These are phyloP conservation scores for Drosophila ironensis DNA, from an alignment of 1,140 invertebrate genomes.

Conservation along the genomic window DNA sequence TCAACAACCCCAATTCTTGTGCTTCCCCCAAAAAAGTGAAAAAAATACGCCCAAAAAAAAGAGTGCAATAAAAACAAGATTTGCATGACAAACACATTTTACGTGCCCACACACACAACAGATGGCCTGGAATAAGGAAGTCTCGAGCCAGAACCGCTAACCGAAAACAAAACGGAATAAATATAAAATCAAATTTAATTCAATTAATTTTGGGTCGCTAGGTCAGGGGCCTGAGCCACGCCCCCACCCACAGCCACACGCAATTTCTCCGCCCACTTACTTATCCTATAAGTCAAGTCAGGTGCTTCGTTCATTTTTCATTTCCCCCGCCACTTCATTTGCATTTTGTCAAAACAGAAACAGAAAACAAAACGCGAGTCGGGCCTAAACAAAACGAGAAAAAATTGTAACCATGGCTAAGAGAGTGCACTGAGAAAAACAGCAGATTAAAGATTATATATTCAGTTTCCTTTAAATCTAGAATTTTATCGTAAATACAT, in stretches of 20 bases:
- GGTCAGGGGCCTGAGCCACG: slow-evolving; percentile 34
- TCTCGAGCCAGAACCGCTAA: slow-evolving; percentile 26
- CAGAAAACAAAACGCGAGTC: slow-evolving; percentile 32
- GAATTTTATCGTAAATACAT: too few species aligned
- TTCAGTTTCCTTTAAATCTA: neutral
- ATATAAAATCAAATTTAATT: slow-evolving; percentile 65
- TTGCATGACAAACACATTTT: slow-evolving; percentile 48
- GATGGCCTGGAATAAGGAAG: slow-evolving; percentile 23
- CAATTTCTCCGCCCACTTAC: neutral
- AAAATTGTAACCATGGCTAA: slow-evolving; percentile 13
- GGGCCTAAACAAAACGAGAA: slow-evolving; percentile 36
- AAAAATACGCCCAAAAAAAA: slow-evolving; percentile 11
- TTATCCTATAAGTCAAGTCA: slow-evolving; percentile 37
- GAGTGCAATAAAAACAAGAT: slow-evolving; percentile 15
- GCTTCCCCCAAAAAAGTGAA: neutral
- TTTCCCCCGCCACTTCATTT: slow-evolving; percentile 62
- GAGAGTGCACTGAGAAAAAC: neutral
- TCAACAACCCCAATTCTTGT: slow-evolving; percentile 9
- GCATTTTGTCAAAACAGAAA: slow-evolving; percentile 60
- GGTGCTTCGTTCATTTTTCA: slow-evolving; percentile 70
- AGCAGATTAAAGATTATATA: neutral
- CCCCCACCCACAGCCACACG: neutral
- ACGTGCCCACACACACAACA: slow-evolving; percentile 30
- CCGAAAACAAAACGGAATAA: slow-evolving; percentile 43
- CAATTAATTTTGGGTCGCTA: slow-evolving; percentile 75